Base-by-base conservation (phyloP, 2,113 vertebrate species). In the Piaya cayana region DNA sequence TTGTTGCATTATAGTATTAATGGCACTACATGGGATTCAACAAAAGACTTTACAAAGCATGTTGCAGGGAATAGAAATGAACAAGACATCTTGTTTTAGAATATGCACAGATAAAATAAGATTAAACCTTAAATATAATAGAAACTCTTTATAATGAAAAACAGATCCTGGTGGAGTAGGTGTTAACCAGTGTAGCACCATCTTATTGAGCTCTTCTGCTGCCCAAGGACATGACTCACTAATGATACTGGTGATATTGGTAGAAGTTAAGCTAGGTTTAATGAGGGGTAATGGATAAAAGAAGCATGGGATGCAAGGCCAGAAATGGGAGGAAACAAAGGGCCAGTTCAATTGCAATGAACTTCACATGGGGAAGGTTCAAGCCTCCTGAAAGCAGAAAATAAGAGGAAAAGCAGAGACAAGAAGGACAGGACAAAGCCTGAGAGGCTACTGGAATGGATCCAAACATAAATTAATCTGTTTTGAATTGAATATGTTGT, bases 301-400 rank as follows among this genome's bases (percentile, higher is more conserved):
- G 36, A 82, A 82, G 27, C 42, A 43, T 49, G 45, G 78, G 82
- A 42, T 71, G 18, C 30, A 71, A 63, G 52, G 17, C 26, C 52
- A 79, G 47, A 85, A 60, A 34, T 52, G 26, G 9, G 20, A 49
- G 8, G 21, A 49, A 49, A 49, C 20, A 49, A 49, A 21, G 47
- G 19, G 12, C 32, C 23, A 10, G 15, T 69, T 77, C 49, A 81
- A 52, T 16, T 74, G 12, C 34, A 86, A 30, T 26, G 43, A 88
- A 32, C 34, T 72, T 78, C 29, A 36, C 0, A 0, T 30, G 26
- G 29, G 52, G 42, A 71, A 23, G 10, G 1, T 39, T 62, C n/a
- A 76, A 77, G 23, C 13, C 18, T 63, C 37, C 15, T 32, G 8
- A 68, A 49, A n/a, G 69, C 16, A 58, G 59, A 74, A 93, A 36